Percentiles rank a stretch among this genome's conserved stretches.
These are phyloP conservation scores for Triplophysa tibetana DNA, from an alignment of 2,113 vertebrate species.

Conservation along the genomic window DNA sequence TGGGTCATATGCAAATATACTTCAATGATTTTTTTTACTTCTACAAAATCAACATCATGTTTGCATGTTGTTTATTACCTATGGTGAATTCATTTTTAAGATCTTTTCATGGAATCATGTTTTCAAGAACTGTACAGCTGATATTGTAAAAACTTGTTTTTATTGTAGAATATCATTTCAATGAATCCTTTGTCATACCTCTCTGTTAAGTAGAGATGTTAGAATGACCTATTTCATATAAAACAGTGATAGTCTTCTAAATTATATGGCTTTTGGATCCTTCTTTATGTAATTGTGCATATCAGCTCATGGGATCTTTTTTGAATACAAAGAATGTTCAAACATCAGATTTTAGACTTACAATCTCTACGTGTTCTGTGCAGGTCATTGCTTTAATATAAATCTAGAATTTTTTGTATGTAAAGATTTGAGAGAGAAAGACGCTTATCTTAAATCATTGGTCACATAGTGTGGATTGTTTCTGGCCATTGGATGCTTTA, in stretches of 20 bases:
- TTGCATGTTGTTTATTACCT: not conserved
- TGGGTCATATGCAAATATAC: not conserved
- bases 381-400: not conserved
- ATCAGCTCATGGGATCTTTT: not conserved
- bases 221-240: too few species aligned
- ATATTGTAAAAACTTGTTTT: not conserved
- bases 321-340: not conserved
- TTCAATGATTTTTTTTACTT: not conserved
- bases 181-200: not conserved
- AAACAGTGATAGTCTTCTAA: too few species aligned
- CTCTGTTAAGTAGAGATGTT: not conserved
- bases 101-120: not conserved
- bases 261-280: too few species aligned
- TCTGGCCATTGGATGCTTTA: not conserved
- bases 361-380: not conserved
- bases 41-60: not conserved
- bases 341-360: not conserved
- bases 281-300: not conserved
- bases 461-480: not conserved
- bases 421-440: not conserved
- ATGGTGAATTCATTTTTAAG: not conserved
- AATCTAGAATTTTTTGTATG: not conserved
- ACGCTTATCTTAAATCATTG: not conserved
- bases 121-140: not conserved
- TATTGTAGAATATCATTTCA: not conserved